A percentile compares a stretch with the other conserved stretches of the same genome.
These are phyloP conservation scores for Struthio camelus DNA, from an alignment of 2,113 vertebrate genomes.

Conservation along the genomic window DNA sequence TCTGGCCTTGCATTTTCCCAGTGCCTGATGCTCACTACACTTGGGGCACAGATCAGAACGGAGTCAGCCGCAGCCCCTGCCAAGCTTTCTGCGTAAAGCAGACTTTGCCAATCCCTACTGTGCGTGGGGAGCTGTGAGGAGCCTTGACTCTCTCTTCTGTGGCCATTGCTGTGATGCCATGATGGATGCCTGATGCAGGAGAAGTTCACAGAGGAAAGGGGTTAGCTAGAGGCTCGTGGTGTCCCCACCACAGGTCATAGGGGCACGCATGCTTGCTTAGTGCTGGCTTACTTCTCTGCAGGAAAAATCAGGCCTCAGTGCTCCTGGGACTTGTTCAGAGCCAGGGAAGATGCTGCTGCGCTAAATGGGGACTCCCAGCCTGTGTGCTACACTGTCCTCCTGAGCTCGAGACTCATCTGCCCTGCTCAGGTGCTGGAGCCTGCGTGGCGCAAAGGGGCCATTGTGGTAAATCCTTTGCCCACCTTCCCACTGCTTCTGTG, in stretches of 20 bases:
- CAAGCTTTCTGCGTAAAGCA: neutral
- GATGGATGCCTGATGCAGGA: neutral
- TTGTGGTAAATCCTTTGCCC: neutral
- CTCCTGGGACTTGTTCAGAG: neutral
- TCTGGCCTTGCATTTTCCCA: accelerated
- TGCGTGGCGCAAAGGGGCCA: neutral
- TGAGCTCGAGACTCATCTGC: neutral
- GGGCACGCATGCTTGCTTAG: neutral
- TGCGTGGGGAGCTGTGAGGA: neutral
- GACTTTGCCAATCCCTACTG: neutral
- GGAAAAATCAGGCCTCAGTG: neutral
- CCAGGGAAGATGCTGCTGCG: neutral
- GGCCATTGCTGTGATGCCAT: neutral
- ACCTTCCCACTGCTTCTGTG: neutral
- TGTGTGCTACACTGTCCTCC: neutral
- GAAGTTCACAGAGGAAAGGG: neutral
- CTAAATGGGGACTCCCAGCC: neutral
- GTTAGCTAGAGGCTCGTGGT: neutral
- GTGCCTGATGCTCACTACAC: neutral
- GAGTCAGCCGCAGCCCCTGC: neutral
- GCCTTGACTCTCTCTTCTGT: neutral
- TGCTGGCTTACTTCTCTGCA: neutral
- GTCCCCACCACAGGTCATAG: neutral
- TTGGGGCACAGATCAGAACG: neutral
- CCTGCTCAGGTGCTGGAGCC: neutral